Evolutionary conservation across 2,113 vertebrate genomes (phyloP).

Genomic region (Deroptyus accipitrinus): DNA sequence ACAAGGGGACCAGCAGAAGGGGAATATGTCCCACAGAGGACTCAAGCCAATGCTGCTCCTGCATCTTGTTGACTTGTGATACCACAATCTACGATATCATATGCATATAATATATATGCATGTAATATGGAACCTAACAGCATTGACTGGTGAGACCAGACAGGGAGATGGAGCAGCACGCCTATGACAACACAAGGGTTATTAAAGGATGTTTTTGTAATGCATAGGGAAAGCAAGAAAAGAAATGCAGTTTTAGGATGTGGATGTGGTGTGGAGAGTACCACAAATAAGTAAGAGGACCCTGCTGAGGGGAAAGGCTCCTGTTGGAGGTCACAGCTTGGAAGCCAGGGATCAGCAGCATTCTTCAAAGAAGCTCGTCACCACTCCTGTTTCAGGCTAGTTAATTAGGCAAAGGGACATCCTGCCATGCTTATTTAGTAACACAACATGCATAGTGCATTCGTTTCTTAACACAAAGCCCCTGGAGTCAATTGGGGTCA

Average conservation of each 20-base stretch:
- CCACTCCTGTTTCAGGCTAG: constrained; percentile 1
- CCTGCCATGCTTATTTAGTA: constrained; percentile 24
- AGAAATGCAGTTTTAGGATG: background rate
- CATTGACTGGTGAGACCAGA: background rate
- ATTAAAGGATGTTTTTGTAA: background rate
- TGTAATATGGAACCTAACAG: background rate
- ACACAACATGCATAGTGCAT: constrained; percentile 30
- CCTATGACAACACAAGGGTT: background rate
- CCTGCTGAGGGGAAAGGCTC: background rate
- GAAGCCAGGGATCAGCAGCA: background rate
- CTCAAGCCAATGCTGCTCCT: background rate
- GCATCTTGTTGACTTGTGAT: background rate
- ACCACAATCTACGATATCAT: background rate
- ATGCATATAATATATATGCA: background rate
- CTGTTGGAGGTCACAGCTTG: background rate
- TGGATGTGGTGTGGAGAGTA: fast-evolving
- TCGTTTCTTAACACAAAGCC: constrained; percentile 1
- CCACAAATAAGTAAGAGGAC: background rate
- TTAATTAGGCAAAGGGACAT: constrained; percentile 49
- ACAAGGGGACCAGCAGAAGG: background rate
- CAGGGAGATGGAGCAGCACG: fast-evolving
- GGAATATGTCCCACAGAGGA: background rate
- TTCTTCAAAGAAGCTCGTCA: background rate
- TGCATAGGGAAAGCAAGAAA: background rate
- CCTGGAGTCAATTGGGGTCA: constrained; percentile 12